A percentile compares a stretch with the other conserved stretches of the same genome.
These are phyloP conservation scores for Gastrophysa polygoni DNA, from an alignment of 2,888 invertebrate genomes.

Conservation along the genomic window DNA sequence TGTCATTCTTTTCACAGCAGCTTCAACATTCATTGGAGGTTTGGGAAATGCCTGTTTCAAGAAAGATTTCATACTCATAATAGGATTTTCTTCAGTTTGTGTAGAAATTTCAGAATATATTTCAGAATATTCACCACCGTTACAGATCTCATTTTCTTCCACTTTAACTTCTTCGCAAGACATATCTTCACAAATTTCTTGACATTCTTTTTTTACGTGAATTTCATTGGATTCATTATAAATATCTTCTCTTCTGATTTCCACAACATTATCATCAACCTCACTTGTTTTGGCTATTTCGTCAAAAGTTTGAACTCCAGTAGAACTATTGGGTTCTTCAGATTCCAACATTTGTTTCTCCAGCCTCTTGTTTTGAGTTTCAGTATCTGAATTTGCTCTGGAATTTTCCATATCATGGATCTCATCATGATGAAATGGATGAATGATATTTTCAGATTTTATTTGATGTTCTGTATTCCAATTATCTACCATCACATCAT, in stretches of 20 bases:
- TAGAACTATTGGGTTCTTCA: neutral
- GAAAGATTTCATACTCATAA: slow-evolving; percentile 12
- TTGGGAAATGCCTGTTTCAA: slow-evolving; percentile 14
- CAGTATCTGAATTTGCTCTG: neutral
- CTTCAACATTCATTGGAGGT: slow-evolving; percentile 23
- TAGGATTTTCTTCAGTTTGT: slow-evolving; percentile 16
- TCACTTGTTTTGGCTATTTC: neutral
- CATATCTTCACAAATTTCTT: neutral
- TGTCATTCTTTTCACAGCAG: slow-evolving; percentile 36
- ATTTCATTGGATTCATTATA: neutral
- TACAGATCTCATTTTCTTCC: neutral
- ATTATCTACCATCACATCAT: too few species aligned
- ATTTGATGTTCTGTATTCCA: too few species aligned
- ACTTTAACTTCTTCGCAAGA: neutral
- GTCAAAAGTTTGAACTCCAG: neutral
- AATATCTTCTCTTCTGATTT: neutral
- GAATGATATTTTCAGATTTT: too few species aligned
- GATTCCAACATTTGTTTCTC: neutral
- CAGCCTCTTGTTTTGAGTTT: neutral
- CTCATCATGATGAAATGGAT: too few species aligned
- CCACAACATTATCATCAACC: neutral
- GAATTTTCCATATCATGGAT: neutral
- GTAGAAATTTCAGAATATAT: slow-evolving; percentile 15
- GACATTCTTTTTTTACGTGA: too few species aligned
- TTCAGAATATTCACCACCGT: neutral